Percentiles rank a stretch among this genome's conserved stretches.
These are phyloP conservation scores for Perithous albicinctus DNA, from an alignment of 2,888 invertebrate species.

Conservation along the genomic window DNA sequence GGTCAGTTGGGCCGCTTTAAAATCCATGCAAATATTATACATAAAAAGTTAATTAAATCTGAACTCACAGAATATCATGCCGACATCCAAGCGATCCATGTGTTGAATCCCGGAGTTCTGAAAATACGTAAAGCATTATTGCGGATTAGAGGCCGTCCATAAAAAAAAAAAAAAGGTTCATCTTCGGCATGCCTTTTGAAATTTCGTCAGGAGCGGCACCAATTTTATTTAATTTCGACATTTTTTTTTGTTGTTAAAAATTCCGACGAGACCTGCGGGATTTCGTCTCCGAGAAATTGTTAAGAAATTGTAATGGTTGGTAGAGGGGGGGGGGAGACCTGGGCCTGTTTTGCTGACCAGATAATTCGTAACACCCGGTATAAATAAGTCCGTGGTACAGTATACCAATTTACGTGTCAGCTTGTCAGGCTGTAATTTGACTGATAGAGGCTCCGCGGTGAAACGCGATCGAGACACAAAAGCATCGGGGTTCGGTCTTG, in stretches of 20 bases:
- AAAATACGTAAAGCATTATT: slow-evolving; percentile 22
- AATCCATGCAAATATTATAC: neutral
- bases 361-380: slow-evolving; percentile 73
- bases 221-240: slow-evolving; percentile 39
- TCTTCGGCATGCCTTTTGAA: slow-evolving; percentile 10
- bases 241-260: slow-evolving; percentile 31
- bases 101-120: slow-evolving; percentile 68
- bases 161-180: neutral
- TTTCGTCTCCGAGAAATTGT: slow-evolving; percentile 67
- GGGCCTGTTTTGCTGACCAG: slow-evolving; percentile 59
- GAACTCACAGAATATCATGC: slow-evolving; percentile 71
- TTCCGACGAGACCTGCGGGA: slow-evolving; percentile 47
- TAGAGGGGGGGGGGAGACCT: slow-evolving; percentile 17
- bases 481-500: slow-evolving; percentile 68
- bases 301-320: slow-evolving; percentile 57
- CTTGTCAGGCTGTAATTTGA: slow-evolving; percentile 82
- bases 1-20: too few species aligned
- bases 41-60: neutral
- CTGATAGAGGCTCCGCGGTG: slow-evolving; percentile 76
- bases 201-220: slow-evolving; percentile 6
- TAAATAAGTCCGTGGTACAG: slow-evolving; percentile 76
- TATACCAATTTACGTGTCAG: slow-evolving; percentile 81
- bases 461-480: slow-evolving; percentile 74
- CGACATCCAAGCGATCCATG: slow-evolving; percentile 69
- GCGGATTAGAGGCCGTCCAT: slow-evolving; percentile 19